Evolutionary conservation across 2,888 invertebrate species (phyloP), one percentile per base, ranked within the genome.

Genomic region (Pachycephus smyrnensis): DNA sequence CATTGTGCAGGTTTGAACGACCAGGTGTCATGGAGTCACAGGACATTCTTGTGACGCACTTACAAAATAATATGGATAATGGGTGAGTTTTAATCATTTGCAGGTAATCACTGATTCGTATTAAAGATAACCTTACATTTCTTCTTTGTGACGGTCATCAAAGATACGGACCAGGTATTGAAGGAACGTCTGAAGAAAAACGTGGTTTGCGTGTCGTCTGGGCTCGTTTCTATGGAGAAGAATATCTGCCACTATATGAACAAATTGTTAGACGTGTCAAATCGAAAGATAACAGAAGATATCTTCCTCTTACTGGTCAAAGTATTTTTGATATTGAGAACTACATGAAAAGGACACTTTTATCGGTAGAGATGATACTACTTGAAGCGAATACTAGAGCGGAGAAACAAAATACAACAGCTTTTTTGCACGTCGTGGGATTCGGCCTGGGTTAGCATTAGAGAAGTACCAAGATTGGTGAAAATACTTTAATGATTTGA

Each of bases 401-500:
- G 0, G 89, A 89, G 15, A 90, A 90, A 0, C 91, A 88, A 4
- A 92, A 90, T 35, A 94, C 92, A 68, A 90, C 92, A 11, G 95
- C 94, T 0, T 95, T 93, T 83, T 84, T 95, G 0, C 95, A 95
- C 88, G 92, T 95, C 11, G 94, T 95, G 55, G 95, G 95, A 15
- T 93, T 94, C 73, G 95, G 95, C 85, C 84, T 92, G 83, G 91
- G 86, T 90, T 78, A 82, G 84, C 83, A 77, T 55, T 55, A 55
- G 23, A 55, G 55, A 55, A 55, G 9, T 55, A 23, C 3, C 37
- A 12, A 12, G 15, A 40, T 40, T 40, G 1, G 1, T 40, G 15
- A 40, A 40, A 40, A 40, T 15, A 40, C 4, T 15, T 15, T 40
- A 15, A 40, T 4, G 4, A 15, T 3, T 40, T 15, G 15, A 40